Base-by-base conservation (phyloP, 2,113 vertebrate species). In the Casuarius casuarius region DNA sequence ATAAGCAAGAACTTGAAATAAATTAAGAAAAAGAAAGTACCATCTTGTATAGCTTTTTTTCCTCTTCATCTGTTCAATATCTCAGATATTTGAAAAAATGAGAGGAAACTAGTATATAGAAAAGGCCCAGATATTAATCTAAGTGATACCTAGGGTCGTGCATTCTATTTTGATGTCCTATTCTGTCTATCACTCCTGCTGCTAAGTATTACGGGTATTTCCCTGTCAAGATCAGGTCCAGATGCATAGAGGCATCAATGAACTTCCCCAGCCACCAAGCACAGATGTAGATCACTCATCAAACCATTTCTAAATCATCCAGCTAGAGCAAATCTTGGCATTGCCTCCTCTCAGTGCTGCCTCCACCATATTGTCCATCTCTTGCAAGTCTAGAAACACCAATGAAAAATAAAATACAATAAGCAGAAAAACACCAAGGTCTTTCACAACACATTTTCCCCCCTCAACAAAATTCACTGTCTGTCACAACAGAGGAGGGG, bases 211-310 rank as follows among this genome's bases (percentile, higher is more conserved):
- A 14, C 8, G 74, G 29, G 10, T 19, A 31, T 12, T 51, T 11
- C n/a, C 11, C 44, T 9, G 21, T 23, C 44, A 22, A 68, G 28
- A 70, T 10, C 20, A 42, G 31, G 16, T 28, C 29, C 56, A 52
- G 59, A 3, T 22, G 80, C 0, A 0, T 7, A 21, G 16, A 82
- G 15, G 58, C 18, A 19, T 0, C 7, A 74, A 9, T 1, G 35
- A 7, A 81, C 72, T 78, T 76, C 70, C 67, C 42, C 4, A 2
- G n/a, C 54, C 18, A 46, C 10, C 35, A 33, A 67, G 33, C 20
- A 29, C 23, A 56, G 35, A 51, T 10, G 12, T 12, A 62, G 59
- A 66, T 8, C 63, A 49, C 28, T 46, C 28, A 77, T 46, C 31
- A 77, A 67, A 40, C 11, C 72, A 52, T 42, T 20, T 63, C 81